These are phyloP conservation scores for Melanchra persicariae DNA, from an alignment of 2,888 invertebrate genomes.

Conservation along the genomic window DNA sequence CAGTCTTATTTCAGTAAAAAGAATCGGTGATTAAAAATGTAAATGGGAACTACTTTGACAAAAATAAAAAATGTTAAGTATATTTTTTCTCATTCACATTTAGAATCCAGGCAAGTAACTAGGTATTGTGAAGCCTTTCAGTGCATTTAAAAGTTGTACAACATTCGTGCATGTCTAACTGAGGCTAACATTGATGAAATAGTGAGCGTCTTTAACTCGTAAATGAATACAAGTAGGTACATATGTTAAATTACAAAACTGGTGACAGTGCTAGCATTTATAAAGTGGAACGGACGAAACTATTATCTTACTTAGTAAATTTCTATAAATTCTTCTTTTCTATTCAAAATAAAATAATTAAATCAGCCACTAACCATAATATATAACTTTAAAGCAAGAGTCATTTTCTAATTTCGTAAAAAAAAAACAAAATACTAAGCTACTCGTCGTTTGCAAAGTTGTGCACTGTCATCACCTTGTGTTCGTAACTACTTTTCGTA, in stretches of 20 bases:
- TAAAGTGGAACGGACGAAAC: constrained; percentile 4
- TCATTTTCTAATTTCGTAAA: constrained; percentile 5
- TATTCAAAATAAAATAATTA: background rate
- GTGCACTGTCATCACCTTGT: constrained; percentile 44
- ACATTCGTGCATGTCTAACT: constrained; percentile 46
- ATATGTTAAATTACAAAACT: constrained; percentile 64
- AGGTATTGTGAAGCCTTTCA: constrained; percentile 40
- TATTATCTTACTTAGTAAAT: background rate
- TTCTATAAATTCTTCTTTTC: too few relatives aligned
- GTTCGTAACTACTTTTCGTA: constrained; percentile 25
- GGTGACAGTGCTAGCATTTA: constrained; percentile 1
- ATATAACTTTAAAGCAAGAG: background rate
- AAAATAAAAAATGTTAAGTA: too few relatives aligned
- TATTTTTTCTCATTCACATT: background rate
- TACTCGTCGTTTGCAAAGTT: constrained; percentile 15
- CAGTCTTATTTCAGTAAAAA: background rate
- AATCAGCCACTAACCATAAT: background rate
- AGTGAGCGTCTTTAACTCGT: constrained; percentile 65
- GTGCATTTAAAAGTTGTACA: constrained; percentile 56
- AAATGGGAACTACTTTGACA: background rate
- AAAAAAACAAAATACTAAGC: background rate
- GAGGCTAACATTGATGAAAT: constrained; percentile 69
- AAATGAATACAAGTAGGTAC: constrained; percentile 48
- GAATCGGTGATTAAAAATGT: too few relatives aligned
- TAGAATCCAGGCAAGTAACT: background rate